Evolutionary conservation across 2,113 vertebrate species (phyloP), one percentile per base, ranked within the genome.

Genomic region (Ptychochromis oligacanthus): DNA sequence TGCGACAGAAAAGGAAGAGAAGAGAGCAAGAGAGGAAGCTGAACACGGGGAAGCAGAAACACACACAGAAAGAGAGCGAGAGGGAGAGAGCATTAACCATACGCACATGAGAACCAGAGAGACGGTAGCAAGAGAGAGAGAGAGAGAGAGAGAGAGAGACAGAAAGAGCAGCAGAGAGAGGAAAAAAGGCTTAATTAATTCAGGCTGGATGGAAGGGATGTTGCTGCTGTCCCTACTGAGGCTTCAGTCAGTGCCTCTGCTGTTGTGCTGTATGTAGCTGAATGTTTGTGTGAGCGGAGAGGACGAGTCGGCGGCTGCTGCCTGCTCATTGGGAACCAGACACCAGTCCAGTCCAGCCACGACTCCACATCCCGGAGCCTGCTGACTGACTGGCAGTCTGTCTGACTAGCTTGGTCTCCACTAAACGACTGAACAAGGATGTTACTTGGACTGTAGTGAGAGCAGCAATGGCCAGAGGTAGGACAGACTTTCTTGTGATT

Each of bases 161-260:
- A 28, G 65, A 49, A 2, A 70, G 85, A 78, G 78, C 43, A 34
- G 18, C 59, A 36, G 65, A 62, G 74, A 61, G 75, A 75, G n/a
- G 76, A 34, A 74, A 84, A 80, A 67, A 85, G 87, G 76, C 83
- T 92, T 93, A 88, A 94, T 95, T 84, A 94, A 95, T 95, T 95
- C 91, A 93, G 90, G 74, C 80, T 91, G 88, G 91, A 94, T 82
- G 92, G 89, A 89, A 93, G 93, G 92, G 93, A 94, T 93, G 91
- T 92, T 89, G 77, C 89, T 81, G 85, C 83, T 58, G 79, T 90
- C 87, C 77, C 84, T 61, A 87, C 77, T 65, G 82, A 80, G 85
- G 86, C 87, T 93, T 59, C 81, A 86, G 84, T 81, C 84, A 87
- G 84, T 81, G 87, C 85, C 79, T 83, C 80, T 36, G 86, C 82